Evolutionary conservation across 2,797 vertebrate species (phyloP), one percentile per base, ranked within the genome.

Genomic region (Heterohyrax brucei): DNA sequence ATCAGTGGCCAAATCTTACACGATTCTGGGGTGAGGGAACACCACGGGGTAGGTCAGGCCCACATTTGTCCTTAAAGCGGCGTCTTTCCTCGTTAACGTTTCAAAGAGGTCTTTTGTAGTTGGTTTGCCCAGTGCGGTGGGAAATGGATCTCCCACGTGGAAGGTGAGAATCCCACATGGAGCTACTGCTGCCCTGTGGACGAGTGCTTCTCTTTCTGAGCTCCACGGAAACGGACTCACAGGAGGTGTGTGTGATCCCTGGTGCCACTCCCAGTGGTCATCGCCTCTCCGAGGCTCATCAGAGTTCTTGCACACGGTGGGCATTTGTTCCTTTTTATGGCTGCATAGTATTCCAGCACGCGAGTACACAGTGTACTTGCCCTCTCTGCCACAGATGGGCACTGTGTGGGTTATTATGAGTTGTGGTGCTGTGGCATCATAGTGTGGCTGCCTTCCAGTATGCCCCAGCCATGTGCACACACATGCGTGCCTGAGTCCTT

Each of bases 311-410:
- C 2, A 46, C 12, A 0, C 0, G 4, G 1, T 2, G 1, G 28
- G 56, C 12, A 14, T 0, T 0, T 1, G 1, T 26, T 13, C 44
- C 46, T 94, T 79, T 95, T 80, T 75, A 2, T 1, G 0, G 70
- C 77, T 72, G 79, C 0, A 0, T 89, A 48, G 30, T 73, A 39
- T 24, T 88, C 75, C 22, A 3, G 0, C 0, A 0, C 0, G 0
- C 1, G 33, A 3, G 1, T 10, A 0, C 1, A 10, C 59, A 0
- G 2, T 7, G 0, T 7, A 4, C 0, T 9, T 24, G 2, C 4
- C 16, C 18, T 0, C 44, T 44, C 16, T 28, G 4, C 14, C 7
- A 4, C 0, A 22, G 46, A 4, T 13, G 64, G 22, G 24, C 14
- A 3, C 73, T 3, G 3, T 9, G 21, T 30, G 28, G 48, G n/a